These are phyloP conservation scores for Siniperca chuatsi DNA, from an alignment of 2,113 vertebrate genomes.

Conservation along the genomic window DNA sequence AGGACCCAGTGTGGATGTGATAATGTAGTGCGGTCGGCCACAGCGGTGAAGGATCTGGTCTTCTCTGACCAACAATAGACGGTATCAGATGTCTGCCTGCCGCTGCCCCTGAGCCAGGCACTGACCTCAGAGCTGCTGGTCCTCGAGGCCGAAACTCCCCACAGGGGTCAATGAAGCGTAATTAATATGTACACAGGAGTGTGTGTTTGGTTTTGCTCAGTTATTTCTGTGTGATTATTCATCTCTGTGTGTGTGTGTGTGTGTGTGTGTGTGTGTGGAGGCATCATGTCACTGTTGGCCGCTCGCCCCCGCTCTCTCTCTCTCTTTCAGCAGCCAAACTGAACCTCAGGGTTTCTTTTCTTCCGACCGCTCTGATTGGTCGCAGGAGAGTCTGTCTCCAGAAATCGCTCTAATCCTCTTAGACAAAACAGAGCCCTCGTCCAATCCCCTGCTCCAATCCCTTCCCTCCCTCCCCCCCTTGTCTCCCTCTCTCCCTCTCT, in stretches of 20 bases:
- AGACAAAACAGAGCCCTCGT: constrained; percentile 83
- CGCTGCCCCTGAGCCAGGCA: constrained; percentile 4
- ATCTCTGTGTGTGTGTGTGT: neutral
- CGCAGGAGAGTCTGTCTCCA: constrained; percentile 80
- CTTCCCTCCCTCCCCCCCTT: constrained; percentile 30
- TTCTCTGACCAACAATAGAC: too few relatives aligned
- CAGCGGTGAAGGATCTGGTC: too few relatives aligned
- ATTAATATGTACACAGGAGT: neutral
- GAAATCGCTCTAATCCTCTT: constrained; percentile 90
- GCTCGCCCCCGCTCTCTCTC: constrained; percentile 16
- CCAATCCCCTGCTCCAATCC: constrained; percentile 80
- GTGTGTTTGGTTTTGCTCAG: neutral
- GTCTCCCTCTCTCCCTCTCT: constrained; percentile 50
- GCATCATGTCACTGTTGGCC: constrained; percentile 56
- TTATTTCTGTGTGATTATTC: neutral
- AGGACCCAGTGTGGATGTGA: neutral
- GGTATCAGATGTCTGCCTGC: neutral
- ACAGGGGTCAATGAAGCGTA: neutral
- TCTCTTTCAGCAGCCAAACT: constrained; percentile 52
- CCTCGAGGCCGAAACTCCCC: neutral
- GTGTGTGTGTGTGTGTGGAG: neutral
- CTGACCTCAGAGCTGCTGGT: neutral
- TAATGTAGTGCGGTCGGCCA: too few relatives aligned
- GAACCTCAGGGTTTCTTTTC: constrained; percentile 40
- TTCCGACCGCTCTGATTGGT: constrained; percentile 74